Base-by-base conservation (phyloP, 2,888 invertebrate species). In the Epirrhoe tristata region DNA sequence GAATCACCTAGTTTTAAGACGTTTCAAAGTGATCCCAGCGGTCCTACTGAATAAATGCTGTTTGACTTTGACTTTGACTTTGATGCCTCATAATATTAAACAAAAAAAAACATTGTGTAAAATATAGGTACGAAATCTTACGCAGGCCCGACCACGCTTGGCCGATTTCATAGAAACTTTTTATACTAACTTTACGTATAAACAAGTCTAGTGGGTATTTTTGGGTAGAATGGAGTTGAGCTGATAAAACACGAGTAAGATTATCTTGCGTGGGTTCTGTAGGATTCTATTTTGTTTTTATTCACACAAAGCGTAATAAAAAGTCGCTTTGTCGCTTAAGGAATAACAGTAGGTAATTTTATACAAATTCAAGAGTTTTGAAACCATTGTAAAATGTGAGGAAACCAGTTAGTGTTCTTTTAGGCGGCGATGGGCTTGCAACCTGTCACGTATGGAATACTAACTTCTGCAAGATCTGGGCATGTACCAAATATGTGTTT, bases 141-240 rank as follows among this genome's bases (percentile, higher is more conserved):
- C 48, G 3, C 16, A 16, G 7, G 16, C 7, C 7, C 6, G 48
- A 14, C 16, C 48, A 14, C 46, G 5, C 46, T 46, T 46, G 5
- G 14, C 46, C n/a, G 10, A 14, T 48, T 48, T 14, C 5, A 4
- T 43, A 43, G 12, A 43, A 4, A 10, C 34, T 34, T 54, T 64
- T 69, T 69, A 66, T 66, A 24, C 17, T 65, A 76, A 81, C 73
- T 79, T 75, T 76, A 69, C 63, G 73, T 60, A 67, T 78, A 79
- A 80, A 77, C 80, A 80, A 81, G 81, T 78, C 78, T 77, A 79
- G 76, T 76, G 74, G 70, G 24, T 24, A 24, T 3, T 71, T 76
- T 73, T 75, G 77, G 73, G 71, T 78, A 77, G 76, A 75, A 64
- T 69, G 65, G 66, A 71, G 70, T 73, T 67, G 65, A 69, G 66